phyloP scores from a whole-genome alignment of 2,888 invertebrate genomes.

The Protodeltote pygarga region DNA sequence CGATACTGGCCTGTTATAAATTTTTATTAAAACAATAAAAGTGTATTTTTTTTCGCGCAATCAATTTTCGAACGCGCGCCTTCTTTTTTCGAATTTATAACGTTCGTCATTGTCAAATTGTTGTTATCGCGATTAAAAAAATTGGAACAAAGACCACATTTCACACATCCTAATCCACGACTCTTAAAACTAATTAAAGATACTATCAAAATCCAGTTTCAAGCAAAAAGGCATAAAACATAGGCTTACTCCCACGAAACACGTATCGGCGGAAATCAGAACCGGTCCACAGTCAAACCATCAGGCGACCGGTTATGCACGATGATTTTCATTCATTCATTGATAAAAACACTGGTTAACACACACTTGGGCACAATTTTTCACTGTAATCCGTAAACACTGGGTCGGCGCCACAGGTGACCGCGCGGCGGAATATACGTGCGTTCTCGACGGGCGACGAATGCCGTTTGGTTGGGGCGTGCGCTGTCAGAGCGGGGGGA shows the following conservation, averaged over 20 bases:
- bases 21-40: too few species aligned
- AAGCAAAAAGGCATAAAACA: conserved; percentile 52
- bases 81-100: not conserved
- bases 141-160: conserved; percentile 2
- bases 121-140: not conserved
- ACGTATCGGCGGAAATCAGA: conserved; percentile 67
- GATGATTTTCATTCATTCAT: conserved; percentile 55
- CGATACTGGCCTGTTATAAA: too few species aligned
- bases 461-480: conserved; percentile 63
- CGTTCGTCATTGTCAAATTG: not conserved
- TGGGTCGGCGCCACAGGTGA: conserved; percentile 74
- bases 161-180: conserved; percentile 30
- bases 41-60: too few species aligned
- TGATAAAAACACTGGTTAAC: conserved; percentile 63
- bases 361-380: conserved; percentile 58
- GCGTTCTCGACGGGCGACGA: conserved; percentile 57
- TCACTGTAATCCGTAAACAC: conserved; percentile 71
- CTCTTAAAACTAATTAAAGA: conserved; percentile 45
- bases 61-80: too few species aligned
- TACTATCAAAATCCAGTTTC: conserved; percentile 51
- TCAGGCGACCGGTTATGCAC: conserved; percentile 62
- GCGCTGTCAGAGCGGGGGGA: conserved; percentile 57
- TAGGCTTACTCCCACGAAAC: conserved; percentile 68
- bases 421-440: conserved; percentile 47
- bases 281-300: conserved; percentile 64